These are phyloP conservation scores for Agrypnia vestita DNA, from an alignment of 1,140 invertebrate genomes.

Conservation along the genomic window DNA sequence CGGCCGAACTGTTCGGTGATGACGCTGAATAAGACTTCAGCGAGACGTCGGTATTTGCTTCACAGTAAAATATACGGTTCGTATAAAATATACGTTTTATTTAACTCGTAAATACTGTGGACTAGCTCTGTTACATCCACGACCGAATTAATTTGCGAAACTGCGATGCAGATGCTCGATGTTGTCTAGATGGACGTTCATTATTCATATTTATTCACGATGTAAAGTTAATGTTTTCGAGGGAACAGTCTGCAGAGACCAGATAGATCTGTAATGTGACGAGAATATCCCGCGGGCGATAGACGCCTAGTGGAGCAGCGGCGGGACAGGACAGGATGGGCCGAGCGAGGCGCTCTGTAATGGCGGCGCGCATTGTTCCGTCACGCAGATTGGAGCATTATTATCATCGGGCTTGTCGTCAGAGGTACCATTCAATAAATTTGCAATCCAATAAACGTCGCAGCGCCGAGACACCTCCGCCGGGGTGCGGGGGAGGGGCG, in stretches of 20 bases:
- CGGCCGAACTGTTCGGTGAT: too few species aligned
- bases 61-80: too few species aligned
- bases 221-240: neutral
- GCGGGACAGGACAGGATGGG: neutral
- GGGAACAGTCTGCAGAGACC: neutral
- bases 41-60: too few species aligned
- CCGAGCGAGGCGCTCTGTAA: constrained; percentile 17
- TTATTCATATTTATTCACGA: neutral
- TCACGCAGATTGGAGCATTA: constrained; percentile 39
- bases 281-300: neutral
- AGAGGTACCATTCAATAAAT: constrained; percentile 38
- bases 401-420: constrained; percentile 35
- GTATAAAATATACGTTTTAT: too few species aligned
- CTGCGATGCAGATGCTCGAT: neutral
- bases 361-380: constrained; percentile 35
- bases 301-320: neutral
- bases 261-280: neutral
- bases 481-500: neutral
- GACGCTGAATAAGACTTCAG: too few species aligned
- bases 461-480: constrained; percentile 7
- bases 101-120: too few species aligned
- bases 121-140: too few species aligned
- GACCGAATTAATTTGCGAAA: too few species aligned
- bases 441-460: constrained; percentile 41
- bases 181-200: neutral